These are phyloP conservation scores for Nineta flava DNA, from an alignment of 2,888 invertebrate species.

Conservation along the genomic window DNA sequence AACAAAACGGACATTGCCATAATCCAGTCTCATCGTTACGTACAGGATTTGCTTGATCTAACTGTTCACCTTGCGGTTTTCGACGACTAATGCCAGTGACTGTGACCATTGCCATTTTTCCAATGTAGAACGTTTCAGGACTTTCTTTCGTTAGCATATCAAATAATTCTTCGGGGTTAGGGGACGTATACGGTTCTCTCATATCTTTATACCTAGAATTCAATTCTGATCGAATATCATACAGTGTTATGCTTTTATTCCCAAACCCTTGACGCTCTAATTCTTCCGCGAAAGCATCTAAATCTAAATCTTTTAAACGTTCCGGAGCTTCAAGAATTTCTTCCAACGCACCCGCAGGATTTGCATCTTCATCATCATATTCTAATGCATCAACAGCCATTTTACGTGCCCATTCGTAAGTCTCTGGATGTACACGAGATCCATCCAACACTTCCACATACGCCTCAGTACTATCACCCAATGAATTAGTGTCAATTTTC, in stretches of 20 bases:
- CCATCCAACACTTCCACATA: conserved; percentile 94
- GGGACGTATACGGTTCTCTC: conserved; percentile 57
- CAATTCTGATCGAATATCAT: conserved; percentile 92
- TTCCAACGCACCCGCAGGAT: conserved; percentile 92
- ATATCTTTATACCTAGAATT: conserved; percentile 88
- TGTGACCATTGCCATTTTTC: conserved; percentile 68
- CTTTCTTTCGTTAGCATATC: conserved; percentile 93
- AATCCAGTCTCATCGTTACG: conserved; percentile 85
- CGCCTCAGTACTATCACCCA: conserved; percentile 86
- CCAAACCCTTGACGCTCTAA: conserved; percentile 67
- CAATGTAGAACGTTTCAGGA: conserved; percentile 81
- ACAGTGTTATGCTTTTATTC: conserved; percentile 84
- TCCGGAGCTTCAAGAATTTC: conserved; percentile 95
- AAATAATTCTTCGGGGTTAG: conserved; percentile 77
- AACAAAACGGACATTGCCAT: conserved; percentile 97
- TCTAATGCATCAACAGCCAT: conserved; percentile 99
- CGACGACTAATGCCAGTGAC: conserved; percentile 71
- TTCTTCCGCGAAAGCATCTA: conserved; percentile 97
- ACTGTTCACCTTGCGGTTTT: conserved; percentile 81
- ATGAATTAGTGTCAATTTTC: conserved; percentile 90
- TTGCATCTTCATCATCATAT: conserved; percentile 92
- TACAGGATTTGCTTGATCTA: conserved; percentile 92
- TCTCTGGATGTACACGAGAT: conserved; percentile 96
- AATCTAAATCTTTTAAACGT: conserved; percentile 83
- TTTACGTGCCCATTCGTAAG: conserved; percentile 99